phyloP scores from a whole-genome alignment of 1,140 invertebrate genomes.

The Temnothorax curvispinosus region DNA sequence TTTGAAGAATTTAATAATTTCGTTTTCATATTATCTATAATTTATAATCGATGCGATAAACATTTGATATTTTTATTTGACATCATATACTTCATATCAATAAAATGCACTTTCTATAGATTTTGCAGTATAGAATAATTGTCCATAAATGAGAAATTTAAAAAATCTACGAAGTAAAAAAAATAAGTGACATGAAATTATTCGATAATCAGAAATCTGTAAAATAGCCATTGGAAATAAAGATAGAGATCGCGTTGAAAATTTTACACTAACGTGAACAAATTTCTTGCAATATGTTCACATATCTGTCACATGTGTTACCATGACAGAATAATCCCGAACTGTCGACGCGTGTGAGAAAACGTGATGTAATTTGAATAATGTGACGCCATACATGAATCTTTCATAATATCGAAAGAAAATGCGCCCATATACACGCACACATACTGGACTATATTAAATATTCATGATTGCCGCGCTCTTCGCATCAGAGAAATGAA shows the following conservation, averaged over 20 bases:
- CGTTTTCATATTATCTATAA: background rate
- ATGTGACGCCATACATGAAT: constrained; percentile 40
- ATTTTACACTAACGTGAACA: background rate
- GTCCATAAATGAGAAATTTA: background rate
- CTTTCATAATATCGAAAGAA: constrained; percentile 57
- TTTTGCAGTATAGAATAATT: background rate
- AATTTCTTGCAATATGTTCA: background rate
- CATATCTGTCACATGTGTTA: background rate
- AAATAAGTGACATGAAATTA: background rate
- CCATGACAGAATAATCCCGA: constrained; percentile 47
- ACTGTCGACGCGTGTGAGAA: constrained; percentile 36
- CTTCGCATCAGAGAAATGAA: background rate
- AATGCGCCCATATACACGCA: background rate
- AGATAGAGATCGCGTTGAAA: background rate
- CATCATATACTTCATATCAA: background rate
- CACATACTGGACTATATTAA: constrained; percentile 33
- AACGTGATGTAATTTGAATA: constrained; percentile 53
- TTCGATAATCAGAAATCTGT: background rate
- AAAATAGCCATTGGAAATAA: background rate
- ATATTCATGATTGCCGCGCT: constrained; percentile 34
- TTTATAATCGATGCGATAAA: background rate
- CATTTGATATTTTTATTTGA: background rate
- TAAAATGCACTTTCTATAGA: background rate
- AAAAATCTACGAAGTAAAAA: background rate
- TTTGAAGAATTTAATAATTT: background rate